These are phyloP conservation scores for Axea sp. DNA, from an alignment of 2,888 invertebrate genomes.

Conservation along the genomic window DNA sequence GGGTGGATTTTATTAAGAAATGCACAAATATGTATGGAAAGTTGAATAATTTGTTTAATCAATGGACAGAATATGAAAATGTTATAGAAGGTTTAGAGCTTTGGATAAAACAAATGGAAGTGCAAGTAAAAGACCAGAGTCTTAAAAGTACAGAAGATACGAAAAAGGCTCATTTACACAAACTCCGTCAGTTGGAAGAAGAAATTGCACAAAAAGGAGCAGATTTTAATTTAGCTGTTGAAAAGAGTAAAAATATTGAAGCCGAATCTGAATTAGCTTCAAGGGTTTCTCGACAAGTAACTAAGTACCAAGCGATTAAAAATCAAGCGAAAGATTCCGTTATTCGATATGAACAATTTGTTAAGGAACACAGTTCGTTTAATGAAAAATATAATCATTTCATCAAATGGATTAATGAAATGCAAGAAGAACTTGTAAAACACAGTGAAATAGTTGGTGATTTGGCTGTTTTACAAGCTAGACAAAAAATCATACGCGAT, in stretches of 20 bases:
- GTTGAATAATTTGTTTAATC: conserved; percentile 87
- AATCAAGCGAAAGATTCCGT: conserved; percentile 91
- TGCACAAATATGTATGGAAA: conserved; percentile 87
- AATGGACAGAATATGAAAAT: conserved; percentile 90
- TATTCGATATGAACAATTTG: conserved; percentile 89
- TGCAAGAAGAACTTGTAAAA: conserved; percentile 87
- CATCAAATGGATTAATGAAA: conserved; percentile 86
- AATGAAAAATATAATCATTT: conserved; percentile 84
- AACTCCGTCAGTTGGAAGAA: conserved; percentile 85
- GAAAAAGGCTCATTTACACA: conserved; percentile 88
- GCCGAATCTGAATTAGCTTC: conserved; percentile 87
- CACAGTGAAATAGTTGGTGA: conserved; percentile 93
- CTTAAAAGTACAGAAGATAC: conserved; percentile 91
- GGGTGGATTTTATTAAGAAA: conserved; percentile 87
- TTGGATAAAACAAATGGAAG: conserved; percentile 93
- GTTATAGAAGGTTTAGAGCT: conserved; percentile 88
- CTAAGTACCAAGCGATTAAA: conserved; percentile 90
- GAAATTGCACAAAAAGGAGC: conserved; percentile 85
- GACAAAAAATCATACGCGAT: conserved; percentile 89
- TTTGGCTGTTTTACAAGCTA: conserved; percentile 88
- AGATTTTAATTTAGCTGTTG: conserved; percentile 85
- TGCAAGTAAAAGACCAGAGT: conserved; percentile 92
- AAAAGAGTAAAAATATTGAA: conserved; percentile 86
- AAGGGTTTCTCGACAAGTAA: conserved; percentile 88
- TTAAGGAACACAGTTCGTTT: conserved; percentile 91